Percentiles rank a stretch among this genome's conserved stretches.
Conservation (phyloP, 2,888 invertebrate species). For the Brachyptera risi region DNA sequence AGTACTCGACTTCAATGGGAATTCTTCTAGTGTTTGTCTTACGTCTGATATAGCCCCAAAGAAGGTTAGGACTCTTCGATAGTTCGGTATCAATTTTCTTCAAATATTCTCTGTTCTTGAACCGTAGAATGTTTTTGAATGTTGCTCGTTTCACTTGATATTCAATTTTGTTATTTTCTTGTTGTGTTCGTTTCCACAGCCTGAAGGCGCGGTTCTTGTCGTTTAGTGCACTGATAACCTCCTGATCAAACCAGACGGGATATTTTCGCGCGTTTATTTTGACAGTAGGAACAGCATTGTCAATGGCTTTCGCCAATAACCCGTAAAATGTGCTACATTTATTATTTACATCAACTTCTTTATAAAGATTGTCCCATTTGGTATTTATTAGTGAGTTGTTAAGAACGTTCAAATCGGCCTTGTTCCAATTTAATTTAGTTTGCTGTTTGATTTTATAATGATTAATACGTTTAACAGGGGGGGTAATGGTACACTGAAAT, state of each 20-base stretch:
- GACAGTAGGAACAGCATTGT: background rate
- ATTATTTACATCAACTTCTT: background rate
- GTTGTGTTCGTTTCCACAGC: background rate
- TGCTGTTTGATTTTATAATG: too few relatives aligned
- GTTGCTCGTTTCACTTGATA: background rate
- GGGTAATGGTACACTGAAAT: background rate
- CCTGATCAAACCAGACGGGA: background rate
- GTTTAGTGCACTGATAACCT: conserved; percentile 4
- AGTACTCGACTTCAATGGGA: background rate
- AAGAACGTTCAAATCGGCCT: background rate
- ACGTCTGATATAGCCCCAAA: background rate
- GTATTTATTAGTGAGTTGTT: background rate
- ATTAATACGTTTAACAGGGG: too few relatives aligned
- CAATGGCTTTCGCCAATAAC: background rate
- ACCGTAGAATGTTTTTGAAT: background rate
- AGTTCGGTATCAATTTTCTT: background rate
- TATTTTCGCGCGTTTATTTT: background rate
- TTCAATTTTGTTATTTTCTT: background rate
- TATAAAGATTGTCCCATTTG: background rate
- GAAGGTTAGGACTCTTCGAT: background rate
- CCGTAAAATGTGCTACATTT: background rate
- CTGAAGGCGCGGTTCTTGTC: background rate
- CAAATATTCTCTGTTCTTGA: background rate
- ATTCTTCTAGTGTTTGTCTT: background rate
- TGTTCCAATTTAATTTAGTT: conserved; percentile 2